Base-by-base conservation (phyloP, 35 echinoderm and acorn worm genomes). In the Ophiothrix spiculata region DNA sequence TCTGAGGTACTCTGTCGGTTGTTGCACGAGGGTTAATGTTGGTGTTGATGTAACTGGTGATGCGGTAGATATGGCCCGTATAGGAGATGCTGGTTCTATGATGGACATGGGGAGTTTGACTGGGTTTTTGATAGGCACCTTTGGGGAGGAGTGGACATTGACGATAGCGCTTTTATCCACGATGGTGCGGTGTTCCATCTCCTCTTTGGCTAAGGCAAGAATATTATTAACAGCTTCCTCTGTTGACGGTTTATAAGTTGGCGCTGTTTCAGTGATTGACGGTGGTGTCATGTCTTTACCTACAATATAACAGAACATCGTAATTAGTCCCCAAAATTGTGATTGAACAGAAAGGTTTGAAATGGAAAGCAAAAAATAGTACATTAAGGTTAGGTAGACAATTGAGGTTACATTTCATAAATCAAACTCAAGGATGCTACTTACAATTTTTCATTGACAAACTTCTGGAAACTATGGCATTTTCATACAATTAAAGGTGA, bases 161-260 rank as follows among this genome's bases (percentile, higher is more conserved):
- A n/a, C n/a, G n/a, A n/a, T n/a, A n/a, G 23, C 60, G 2, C 6
- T n/a, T 25, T 69, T 69, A 28, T 69, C 60, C 3, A 32, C 81
- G 0, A 84, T 63, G 15, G 63, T 39, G 12, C 63, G 63, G 28
- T 60, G 75, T 42, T 99, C 96, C 81, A 99, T 89, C 75, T 99
- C 96, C 81, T 94, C 88, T 34, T 90, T 90, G 31, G 96, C 96
- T 64, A 89, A 74, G 37, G 91, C 91, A 14, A 99, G 85, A 63
- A 99, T 99, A 49, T 99, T 86, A 74, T 91, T 94, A 39, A 99
- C 88, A 0, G 92, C 96, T 79, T 91, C 96, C 28, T 99, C 96
- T 80, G 92, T 91, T 23, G 81, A 88, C 21, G 89, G 38, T 80
- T 91, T 88, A 79, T 78, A 85, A 28, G 78, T 80, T 36, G 85